Evolutionary conservation across 2,797 vertebrate species (phyloP).

Genomic region (Anas bernieri): DNA sequence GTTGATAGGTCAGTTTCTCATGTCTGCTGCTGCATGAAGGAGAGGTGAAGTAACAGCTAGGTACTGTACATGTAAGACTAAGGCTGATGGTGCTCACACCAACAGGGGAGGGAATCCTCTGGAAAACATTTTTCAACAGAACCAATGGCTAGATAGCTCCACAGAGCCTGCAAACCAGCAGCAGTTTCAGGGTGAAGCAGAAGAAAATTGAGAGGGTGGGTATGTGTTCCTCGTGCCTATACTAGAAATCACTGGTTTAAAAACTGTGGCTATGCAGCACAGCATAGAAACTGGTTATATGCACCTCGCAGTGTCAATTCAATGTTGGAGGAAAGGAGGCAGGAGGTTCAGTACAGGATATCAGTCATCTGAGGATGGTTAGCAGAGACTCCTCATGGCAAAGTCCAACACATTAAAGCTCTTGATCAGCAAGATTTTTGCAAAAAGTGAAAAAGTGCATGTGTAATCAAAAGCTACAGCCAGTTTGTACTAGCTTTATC

Average conservation of each 20-base stretch:
- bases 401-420: background rate
- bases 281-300: too few species aligned
- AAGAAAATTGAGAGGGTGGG: background rate
- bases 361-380: background rate
- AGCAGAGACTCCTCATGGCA: background rate
- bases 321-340: background rate
- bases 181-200: background rate
- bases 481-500: background rate
- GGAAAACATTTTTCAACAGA: background rate
- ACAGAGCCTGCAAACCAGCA: background rate
- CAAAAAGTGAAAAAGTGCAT: fast-evolving
- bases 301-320: fast-evolving
- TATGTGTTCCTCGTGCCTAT: background rate
- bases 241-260: background rate
- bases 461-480: background rate
- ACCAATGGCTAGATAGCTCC: background rate
- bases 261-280: background rate
- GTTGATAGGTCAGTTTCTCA: background rate
- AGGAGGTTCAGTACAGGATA: background rate
- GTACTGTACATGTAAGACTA: background rate
- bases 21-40: background rate
- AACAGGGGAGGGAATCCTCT: background rate
- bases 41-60: background rate
- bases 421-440: background rate
- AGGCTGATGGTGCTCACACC: background rate